Conservation (phyloP, 1,140 invertebrate species). For the Macrotrachela quadricornifera region DNA sequence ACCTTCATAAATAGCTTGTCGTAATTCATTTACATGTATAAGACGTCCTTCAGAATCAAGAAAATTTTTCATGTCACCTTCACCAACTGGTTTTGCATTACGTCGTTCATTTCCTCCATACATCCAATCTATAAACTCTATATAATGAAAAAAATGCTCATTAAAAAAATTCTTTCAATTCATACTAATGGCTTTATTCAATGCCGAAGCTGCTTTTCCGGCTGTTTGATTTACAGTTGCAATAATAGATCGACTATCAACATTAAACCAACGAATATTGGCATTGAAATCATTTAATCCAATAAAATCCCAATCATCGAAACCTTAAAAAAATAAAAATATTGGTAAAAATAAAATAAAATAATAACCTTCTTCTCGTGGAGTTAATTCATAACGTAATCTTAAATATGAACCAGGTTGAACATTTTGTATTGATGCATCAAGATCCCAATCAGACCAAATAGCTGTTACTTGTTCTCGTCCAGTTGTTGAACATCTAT, state of each 20-base stretch:
- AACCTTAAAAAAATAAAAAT: slow-evolving; percentile 15
- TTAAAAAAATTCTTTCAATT: too few species aligned
- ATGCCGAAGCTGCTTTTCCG: too few species aligned
- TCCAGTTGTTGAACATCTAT: too few species aligned
- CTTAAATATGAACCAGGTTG: background rate
- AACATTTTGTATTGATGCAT: background rate
- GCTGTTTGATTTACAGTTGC: background rate
- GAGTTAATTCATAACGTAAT: too few species aligned
- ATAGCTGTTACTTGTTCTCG: background rate
- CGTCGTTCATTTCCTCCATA: slow-evolving; percentile 37
- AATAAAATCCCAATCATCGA: slow-evolving; percentile 34
- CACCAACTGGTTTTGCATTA: slow-evolving; percentile 49
- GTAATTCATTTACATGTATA: slow-evolving; percentile 54
- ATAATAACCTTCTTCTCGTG: too few species aligned
- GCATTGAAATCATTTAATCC: slow-evolving; percentile 25
- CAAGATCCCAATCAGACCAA: background rate
- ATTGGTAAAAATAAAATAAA: background rate
- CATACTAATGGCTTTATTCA: too few species aligned
- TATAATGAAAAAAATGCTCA: slow-evolving; percentile 45
- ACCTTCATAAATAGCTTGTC: slow-evolving; percentile 43
- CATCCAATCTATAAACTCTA: slow-evolving; percentile 54
- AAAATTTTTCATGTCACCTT: slow-evolving; percentile 67
- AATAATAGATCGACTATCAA: background rate
- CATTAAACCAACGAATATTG: background rate
- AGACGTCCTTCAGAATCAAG: slow-evolving; percentile 73